A percentile compares a stretch with the other conserved stretches of the same genome.
Evolutionary conservation across 2,888 invertebrate genomes (phyloP).

Genomic region (Boloria euphrosyne): DNA sequence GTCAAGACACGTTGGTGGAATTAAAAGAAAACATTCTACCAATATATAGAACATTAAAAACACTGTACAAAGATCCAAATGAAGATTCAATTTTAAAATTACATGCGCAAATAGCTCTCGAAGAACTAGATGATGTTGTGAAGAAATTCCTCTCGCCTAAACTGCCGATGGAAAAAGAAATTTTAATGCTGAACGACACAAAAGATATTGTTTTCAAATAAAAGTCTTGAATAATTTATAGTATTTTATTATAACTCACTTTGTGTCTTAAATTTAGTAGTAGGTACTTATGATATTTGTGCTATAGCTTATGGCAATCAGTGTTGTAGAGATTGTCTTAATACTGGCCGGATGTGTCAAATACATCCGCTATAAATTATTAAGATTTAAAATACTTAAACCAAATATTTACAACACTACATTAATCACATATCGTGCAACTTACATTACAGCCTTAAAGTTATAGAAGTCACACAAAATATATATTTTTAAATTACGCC

Average conservation of each 20-base stretch:
- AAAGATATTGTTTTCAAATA: conserved; percentile 54
- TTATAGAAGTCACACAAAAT: background rate
- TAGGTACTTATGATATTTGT: conserved; percentile 14
- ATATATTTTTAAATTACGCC: conserved; percentile 55
- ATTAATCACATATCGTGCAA: conserved; percentile 25
- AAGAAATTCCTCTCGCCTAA: conserved; percentile 83
- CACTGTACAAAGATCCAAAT: conserved; percentile 82
- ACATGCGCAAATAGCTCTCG: conserved; percentile 89
- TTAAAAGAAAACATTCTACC: conserved; percentile 86
- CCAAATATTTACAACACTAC: conserved; percentile 12
- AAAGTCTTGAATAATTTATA: conserved; percentile 41
- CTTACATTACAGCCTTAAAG: conserved; percentile 23
- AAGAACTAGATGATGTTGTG: conserved; percentile 88
- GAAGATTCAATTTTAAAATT: conserved; percentile 86
- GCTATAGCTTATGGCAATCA: conserved; percentile 33
- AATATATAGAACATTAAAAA: conserved; percentile 87
- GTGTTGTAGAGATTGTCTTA: conserved; percentile 35
- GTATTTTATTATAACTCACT: conserved; percentile 41
- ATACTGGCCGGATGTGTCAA: conserved; percentile 42
- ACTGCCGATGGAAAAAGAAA: conserved; percentile 81
- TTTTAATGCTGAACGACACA: conserved; percentile 62
- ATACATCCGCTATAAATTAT: conserved; percentile 24
- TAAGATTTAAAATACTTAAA: conserved; percentile 5
- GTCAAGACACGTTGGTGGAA: conserved; percentile 85
- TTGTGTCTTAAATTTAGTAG: conserved; percentile 24